These are phyloP conservation scores for Ormyrus pomaceus DNA, from an alignment of 2,888 invertebrate species.

Conservation along the genomic window DNA sequence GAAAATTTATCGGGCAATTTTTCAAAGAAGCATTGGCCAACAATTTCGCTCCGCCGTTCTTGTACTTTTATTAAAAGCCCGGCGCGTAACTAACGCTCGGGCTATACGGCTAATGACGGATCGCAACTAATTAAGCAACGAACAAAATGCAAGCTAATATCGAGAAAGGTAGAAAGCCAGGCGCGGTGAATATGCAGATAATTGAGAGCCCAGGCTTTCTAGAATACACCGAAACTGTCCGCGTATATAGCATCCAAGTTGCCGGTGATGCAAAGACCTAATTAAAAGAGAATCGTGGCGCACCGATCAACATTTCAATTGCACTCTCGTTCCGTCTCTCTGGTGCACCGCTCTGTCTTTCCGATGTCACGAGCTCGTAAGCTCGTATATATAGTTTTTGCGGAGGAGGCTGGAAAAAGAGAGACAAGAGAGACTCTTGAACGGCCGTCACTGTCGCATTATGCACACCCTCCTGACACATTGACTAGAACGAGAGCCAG, in stretches of 20 bases:
- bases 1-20: too few relatives aligned
- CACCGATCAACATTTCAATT: constrained; percentile 47
- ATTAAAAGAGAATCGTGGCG: constrained; percentile 43
- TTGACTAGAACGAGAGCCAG: constrained; percentile 23
- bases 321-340: constrained; percentile 36
- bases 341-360: not conserved
- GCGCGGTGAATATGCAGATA: constrained; percentile 17
- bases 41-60: not conserved
- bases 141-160: constrained; percentile 3
- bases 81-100: too few relatives aligned
- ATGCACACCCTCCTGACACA: constrained; percentile 36
- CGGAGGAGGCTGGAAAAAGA: not conserved
- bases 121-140: constrained; percentile 24
- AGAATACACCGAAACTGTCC: not conserved
- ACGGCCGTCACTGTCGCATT: constrained; percentile 52
- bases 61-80: too few relatives aligned
- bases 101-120: not conserved
- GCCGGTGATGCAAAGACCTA: constrained; percentile 55
- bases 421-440: constrained; percentile 17
- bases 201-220: constrained; percentile 51
- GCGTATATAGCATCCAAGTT: not conserved
- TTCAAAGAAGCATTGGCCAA: not conserved
- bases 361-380: constrained; percentile 39
- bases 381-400: constrained; percentile 23
- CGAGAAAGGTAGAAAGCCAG: constrained; percentile 23